Evolutionary conservation across 2,797 vertebrate species (phyloP).

Genomic region (Falco peregrinus): DNA sequence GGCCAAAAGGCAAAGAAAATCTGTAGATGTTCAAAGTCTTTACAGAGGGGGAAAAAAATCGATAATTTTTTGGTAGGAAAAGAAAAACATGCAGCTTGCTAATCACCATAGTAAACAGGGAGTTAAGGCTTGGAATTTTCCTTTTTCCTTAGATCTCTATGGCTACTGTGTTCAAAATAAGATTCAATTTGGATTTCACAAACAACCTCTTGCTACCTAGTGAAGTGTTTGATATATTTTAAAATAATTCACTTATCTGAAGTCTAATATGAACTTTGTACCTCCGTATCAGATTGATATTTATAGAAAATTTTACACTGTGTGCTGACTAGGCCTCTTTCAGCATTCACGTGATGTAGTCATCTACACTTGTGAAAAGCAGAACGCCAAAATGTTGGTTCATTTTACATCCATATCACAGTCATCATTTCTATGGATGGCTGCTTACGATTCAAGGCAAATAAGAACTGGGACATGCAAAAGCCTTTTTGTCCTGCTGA

Average conservation of each 20-base stretch:
- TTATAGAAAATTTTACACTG: background rate
- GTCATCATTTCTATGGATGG: background rate
- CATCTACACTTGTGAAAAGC: background rate
- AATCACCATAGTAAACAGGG: background rate
- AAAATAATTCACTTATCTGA: constrained; percentile 3
- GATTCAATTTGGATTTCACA: background rate
- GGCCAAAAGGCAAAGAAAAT: constrained; percentile 6
- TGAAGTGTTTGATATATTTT: background rate
- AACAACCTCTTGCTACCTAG: background rate
- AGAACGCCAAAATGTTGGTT: background rate
- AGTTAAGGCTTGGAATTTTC: background rate
- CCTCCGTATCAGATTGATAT: background rate
- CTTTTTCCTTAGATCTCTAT: background rate
- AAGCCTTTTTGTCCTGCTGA: constrained; percentile 37
- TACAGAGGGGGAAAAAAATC: background rate
- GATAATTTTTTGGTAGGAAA: background rate
- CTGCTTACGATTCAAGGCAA: constrained; percentile 33
- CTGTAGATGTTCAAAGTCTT: background rate
- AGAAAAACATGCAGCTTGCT: background rate
- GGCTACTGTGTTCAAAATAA: background rate
- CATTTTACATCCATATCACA: background rate
- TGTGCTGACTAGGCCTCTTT: background rate
- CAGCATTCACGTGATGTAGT: background rate
- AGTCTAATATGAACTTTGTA: background rate
- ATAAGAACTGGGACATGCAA: background rate